Conservation (phyloP, 2,797 vertebrate genomes). For the Pteronotus mesoamericanus region DNA sequence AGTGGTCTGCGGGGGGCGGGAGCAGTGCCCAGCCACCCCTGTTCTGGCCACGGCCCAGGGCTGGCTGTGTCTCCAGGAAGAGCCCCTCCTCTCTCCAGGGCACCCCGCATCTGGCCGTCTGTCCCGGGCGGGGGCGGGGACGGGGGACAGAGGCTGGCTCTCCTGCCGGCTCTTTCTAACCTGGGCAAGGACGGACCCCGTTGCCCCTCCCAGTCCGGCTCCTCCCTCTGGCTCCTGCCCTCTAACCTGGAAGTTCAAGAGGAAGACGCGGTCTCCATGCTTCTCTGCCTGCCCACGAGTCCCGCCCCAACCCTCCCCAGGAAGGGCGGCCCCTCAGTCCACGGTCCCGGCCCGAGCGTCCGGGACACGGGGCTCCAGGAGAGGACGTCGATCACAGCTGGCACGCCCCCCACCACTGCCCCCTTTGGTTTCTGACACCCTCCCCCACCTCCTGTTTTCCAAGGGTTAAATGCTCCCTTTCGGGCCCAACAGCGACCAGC, state of each 20-base stretch:
- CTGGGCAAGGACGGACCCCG: background rate
- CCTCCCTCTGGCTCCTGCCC: background rate
- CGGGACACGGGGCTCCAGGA: background rate
- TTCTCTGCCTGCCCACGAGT: background rate
- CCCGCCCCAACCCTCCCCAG: background rate
- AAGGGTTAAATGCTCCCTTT: constrained; percentile 14
- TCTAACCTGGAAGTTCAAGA: background rate
- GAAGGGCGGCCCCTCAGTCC: background rate
- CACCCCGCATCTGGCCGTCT: background rate
- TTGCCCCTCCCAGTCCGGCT: background rate
- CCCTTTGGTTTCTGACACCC: background rate
- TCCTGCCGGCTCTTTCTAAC: background rate
- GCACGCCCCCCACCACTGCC: rapidly evolving
- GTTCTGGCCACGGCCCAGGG: background rate
- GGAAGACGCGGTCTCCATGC: background rate
- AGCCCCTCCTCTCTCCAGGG: background rate
- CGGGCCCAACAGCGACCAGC: background rate
- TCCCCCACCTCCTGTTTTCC: background rate
- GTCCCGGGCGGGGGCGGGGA: background rate
- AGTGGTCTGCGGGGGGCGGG: background rate
- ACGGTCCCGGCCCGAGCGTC: background rate
- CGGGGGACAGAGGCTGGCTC: too few species aligned
- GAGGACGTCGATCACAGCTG: background rate
- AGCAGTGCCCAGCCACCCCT: background rate
- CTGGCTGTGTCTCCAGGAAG: background rate